These are phyloP conservation scores for Elephas maximus DNA, from an alignment of 2,113 vertebrate species.

Conservation along the genomic window DNA sequence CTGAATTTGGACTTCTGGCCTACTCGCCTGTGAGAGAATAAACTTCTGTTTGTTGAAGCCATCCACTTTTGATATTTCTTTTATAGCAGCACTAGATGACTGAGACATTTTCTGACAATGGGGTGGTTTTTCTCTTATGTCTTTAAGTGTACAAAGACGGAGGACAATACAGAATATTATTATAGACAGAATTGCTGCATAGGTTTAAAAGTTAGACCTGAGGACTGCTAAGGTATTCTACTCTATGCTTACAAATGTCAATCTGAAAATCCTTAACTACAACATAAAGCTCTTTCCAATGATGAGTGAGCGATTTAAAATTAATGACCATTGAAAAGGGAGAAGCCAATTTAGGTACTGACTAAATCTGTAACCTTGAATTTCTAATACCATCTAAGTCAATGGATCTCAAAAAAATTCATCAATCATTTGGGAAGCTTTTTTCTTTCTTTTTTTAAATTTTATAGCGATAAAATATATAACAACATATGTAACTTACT, in stretches of 20 bases:
- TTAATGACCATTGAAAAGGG: not conserved
- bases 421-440: not conserved
- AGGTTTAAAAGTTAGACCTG: not conserved
- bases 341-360: not conserved
- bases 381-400: not conserved
- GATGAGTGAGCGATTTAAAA: not conserved
- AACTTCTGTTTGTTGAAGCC: no score
- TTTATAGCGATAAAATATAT: not conserved
- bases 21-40: no score
- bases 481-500: not conserved
- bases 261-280: conserved; percentile 24
- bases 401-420: not conserved
- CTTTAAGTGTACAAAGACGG: not conserved
- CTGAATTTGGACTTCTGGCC: no score
- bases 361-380: not conserved
- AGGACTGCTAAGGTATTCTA: not conserved
- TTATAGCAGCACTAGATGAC: no score
- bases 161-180: not conserved
- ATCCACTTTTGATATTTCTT: no score
- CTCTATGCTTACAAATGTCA: conserved; percentile 12
- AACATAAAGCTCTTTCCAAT: conserved; percentile 15
- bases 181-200: not conserved
- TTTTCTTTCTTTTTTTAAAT: not conserved
- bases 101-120: not conserved
- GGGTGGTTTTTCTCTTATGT: not conserved